These are phyloP conservation scores for Coenonympha arcania DNA, from an alignment of 2,888 invertebrate species.

Conservation along the genomic window DNA sequence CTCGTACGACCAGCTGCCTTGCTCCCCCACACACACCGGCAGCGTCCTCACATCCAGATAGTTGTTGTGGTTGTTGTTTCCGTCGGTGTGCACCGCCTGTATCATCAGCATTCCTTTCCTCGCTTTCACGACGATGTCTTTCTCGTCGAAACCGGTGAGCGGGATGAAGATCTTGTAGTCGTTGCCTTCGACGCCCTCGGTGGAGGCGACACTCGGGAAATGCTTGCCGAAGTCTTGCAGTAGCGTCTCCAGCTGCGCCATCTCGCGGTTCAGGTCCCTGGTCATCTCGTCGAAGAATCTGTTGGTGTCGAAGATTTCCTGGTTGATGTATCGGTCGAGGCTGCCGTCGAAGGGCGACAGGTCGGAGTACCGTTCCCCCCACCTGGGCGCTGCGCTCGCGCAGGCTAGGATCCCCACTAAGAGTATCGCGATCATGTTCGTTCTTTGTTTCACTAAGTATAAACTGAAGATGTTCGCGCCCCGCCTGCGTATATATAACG, in stretches of 20 bases:
- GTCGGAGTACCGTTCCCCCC: slow-evolving; percentile 17
- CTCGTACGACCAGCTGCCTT: slow-evolving; percentile 16
- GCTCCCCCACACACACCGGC: slow-evolving; percentile 7
- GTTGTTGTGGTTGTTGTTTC: slow-evolving; percentile 4
- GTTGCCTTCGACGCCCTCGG: slow-evolving; percentile 40
- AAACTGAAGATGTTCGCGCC: slow-evolving; percentile 12
- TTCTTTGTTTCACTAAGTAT: slow-evolving; percentile 8
- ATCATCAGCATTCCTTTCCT: slow-evolving; percentile 52
- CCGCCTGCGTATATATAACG: slow-evolving; percentile 36
- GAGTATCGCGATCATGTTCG: slow-evolving; percentile 41
- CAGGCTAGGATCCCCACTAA: slow-evolving; percentile 40
- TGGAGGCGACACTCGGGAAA: slow-evolving; percentile 39
- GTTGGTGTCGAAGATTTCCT: slow-evolving; percentile 46
- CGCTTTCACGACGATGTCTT: slow-evolving; percentile 58
- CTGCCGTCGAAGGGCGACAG: slow-evolving; percentile 23
- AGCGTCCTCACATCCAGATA: slow-evolving; percentile 15
- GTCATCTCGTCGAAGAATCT: slow-evolving; percentile 41
- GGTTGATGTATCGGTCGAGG: slow-evolving; percentile 34
- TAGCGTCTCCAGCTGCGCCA: slow-evolving; percentile 43
- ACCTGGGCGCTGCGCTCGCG: slow-evolving; percentile 45
- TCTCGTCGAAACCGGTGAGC: slow-evolving; percentile 46
- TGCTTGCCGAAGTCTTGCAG: slow-evolving; percentile 39
- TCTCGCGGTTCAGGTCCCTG: slow-evolving; percentile 38
- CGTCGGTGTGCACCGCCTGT: slow-evolving; percentile 44
- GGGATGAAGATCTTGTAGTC: slow-evolving; percentile 48